A percentile compares a stretch with the other conserved stretches of the same genome.
phyloP scores from a whole-genome alignment of 2,113 vertebrate species.

The Epinephelus fuscoguttatus region DNA sequence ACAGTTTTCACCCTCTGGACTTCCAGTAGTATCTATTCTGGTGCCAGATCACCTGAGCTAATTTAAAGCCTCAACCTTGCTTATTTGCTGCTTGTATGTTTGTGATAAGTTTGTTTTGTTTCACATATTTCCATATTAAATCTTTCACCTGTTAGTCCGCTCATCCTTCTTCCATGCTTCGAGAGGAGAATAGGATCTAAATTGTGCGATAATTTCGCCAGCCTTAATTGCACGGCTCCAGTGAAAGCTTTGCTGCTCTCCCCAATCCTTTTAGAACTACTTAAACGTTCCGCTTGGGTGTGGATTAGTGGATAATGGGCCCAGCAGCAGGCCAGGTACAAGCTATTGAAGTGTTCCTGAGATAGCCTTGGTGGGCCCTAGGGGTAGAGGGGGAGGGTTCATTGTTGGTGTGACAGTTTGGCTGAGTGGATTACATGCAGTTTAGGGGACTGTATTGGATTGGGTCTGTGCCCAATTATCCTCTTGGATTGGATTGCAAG shows the following conservation, averaged over 20 bases:
- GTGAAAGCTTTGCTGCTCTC: slow-evolving; percentile 69
- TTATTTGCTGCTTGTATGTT: slow-evolving; percentile 14
- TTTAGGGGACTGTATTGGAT: slow-evolving; percentile 83
- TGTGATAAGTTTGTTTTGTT: slow-evolving; percentile 39
- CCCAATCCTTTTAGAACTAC: slow-evolving; percentile 78
- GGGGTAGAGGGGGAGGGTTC: slow-evolving; percentile 66
- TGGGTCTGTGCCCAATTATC: slow-evolving; percentile 81
- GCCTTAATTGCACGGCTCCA: slow-evolving; percentile 74
- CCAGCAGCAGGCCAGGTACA: slow-evolving; percentile 79
- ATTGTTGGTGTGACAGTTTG: slow-evolving; percentile 82
- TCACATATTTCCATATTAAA: slow-evolving; percentile 18
- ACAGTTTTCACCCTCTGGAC: slow-evolving; percentile 40
- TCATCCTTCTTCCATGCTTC: slow-evolving; percentile 29
- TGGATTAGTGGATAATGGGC: slow-evolving; percentile 83
- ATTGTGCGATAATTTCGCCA: slow-evolving; percentile 70
- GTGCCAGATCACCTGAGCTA: slow-evolving; percentile 26
- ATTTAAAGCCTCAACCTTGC: slow-evolving; percentile 12
- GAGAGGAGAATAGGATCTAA: slow-evolving; percentile 66
- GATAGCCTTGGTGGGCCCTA: slow-evolving; percentile 69
- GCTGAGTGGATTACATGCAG: slow-evolving; percentile 86
- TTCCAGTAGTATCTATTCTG: background rate
- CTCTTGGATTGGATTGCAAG: slow-evolving; percentile 78
- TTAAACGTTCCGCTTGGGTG: slow-evolving; percentile 76
- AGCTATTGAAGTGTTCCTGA: slow-evolving; percentile 80
- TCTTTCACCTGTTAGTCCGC: slow-evolving; percentile 35